Evolutionary conservation across 2,797 vertebrate species (phyloP), one percentile per base, ranked within the genome.

Genomic region (Sarcophilus harrisii): DNA sequence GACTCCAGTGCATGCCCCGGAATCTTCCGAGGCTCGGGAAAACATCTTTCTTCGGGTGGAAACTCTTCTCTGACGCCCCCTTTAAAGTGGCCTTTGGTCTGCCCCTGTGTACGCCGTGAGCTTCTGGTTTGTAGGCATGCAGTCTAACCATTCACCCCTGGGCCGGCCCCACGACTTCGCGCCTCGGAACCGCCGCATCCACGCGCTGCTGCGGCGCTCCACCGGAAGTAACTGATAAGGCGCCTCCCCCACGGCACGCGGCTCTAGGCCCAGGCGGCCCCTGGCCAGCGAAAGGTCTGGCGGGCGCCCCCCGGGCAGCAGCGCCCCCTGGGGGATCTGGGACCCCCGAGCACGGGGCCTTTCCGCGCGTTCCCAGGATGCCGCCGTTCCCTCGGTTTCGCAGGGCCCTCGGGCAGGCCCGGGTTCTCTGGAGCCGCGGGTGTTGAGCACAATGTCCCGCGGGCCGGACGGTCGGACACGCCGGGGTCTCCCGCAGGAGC

Each of bases 21-120:
- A 57, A n/a, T 60, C 58, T 92, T 92, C 94, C 92, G 45, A 96
- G 92, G 94, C 91, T 87, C 3, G 4, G 30, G 27, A 27, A 93
- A 93, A 91, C 93, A 92, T 91, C 95, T 93, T 96, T 97, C 91
- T 94, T 95, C 94, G n/a, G 94, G 49, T 93, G 92, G 58, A 94
- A 94, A 96, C 58, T 96, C 95, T 29, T 93, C 58, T 94, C 91
- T 91, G 94, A 92, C 94, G 24, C 59, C 96, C 52, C 59, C 90
- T 97, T 94, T 93, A 55, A 93, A 66, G 91, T 92, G 95, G 94
- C 58, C 32, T 95, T 93, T 95, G 93, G 66, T 95, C 95, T 93
- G 93, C 57, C 92, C 54, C 13, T 62, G 6, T 95, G 29, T 93
- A 95, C 92, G 52, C 73, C 93, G 0, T 91, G 62, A 95, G 18